phyloP scores from a whole-genome alignment of 1,140 invertebrate genomes.

The Heliconius hewitsoni region DNA sequence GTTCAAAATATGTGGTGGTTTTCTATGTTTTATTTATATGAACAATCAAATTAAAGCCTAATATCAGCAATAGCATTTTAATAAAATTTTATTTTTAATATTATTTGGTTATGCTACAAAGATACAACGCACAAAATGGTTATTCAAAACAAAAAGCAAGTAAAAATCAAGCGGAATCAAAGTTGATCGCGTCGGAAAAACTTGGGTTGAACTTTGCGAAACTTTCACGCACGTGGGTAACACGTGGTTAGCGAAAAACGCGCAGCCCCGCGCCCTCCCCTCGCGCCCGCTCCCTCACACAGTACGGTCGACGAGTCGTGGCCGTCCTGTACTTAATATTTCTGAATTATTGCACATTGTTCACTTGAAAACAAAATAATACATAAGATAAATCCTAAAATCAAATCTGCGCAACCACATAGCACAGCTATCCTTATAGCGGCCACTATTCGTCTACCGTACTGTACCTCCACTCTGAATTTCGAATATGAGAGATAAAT shows the following conservation, averaged over 20 bases:
- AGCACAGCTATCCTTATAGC: too few relatives aligned
- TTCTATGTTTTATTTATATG: background rate
- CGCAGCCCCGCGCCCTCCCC: constrained; percentile 20
- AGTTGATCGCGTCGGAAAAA: constrained; percentile 15
- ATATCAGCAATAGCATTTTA: background rate
- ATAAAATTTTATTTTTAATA: background rate
- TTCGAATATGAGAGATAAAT: constrained; percentile 4
- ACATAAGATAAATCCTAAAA: too few relatives aligned
- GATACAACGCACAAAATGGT: background rate
- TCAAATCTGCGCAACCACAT: too few relatives aligned
- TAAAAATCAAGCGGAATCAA: background rate
- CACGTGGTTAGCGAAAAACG: constrained; percentile 31
- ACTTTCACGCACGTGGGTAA: constrained; percentile 29
- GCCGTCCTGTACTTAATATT: too few relatives aligned
- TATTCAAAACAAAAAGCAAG: too few relatives aligned
- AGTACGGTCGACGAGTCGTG: too few relatives aligned
- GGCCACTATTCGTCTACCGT: too few relatives aligned
- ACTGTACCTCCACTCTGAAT: constrained; percentile 11
- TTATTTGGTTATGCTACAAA: background rate
- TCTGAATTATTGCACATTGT: too few relatives aligned
- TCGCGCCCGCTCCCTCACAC: background rate
- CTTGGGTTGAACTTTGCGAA: constrained; percentile 19
- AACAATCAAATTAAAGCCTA: background rate
- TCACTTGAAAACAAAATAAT: too few relatives aligned
- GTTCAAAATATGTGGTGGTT: background rate